Evolutionary conservation across 92 coral and sea anemone genomes (phyloP).

Genomic region (Porites rus): DNA sequence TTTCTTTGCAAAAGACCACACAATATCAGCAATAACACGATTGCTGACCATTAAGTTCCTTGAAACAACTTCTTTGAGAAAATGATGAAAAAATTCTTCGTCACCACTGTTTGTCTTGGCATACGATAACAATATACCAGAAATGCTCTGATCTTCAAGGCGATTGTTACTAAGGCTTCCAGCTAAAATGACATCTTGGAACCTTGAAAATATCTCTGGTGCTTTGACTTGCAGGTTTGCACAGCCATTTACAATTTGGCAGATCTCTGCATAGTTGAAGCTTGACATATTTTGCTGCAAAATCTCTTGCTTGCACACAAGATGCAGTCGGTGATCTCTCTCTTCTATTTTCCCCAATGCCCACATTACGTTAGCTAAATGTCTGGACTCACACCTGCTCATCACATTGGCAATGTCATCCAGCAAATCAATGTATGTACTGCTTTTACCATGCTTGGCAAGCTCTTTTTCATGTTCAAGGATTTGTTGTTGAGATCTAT

Average conservation of each 20-base stretch:
- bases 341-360: slow-evolving; percentile 21
- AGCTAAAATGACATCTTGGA: slow-evolving; percentile 21
- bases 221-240: background rate
- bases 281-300: background rate
- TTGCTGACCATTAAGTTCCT: background rate
- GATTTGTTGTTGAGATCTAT: background rate
- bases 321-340: background rate
- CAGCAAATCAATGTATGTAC: background rate
- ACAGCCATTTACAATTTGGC: slow-evolving; percentile 31
- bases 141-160: background rate
- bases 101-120: slow-evolving; percentile 6
- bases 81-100: background rate
- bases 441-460: background rate
- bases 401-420: background rate
- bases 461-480: background rate
- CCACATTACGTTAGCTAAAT: slow-evolving; percentile 26
- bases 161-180: background rate
- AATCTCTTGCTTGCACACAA: slow-evolving; percentile 5
- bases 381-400: background rate
- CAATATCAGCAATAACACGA: slow-evolving; percentile 12
- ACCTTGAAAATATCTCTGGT: slow-evolving; percentile 1
- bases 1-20: slow-evolving; percentile 30
- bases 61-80: slow-evolving; percentile 14
- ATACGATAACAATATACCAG: slow-evolving; percentile 4
- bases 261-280: slow-evolving; percentile 10